phyloP scores from a whole-genome alignment of 2,888 invertebrate genomes.

The Orgyia antiqua region DNA sequence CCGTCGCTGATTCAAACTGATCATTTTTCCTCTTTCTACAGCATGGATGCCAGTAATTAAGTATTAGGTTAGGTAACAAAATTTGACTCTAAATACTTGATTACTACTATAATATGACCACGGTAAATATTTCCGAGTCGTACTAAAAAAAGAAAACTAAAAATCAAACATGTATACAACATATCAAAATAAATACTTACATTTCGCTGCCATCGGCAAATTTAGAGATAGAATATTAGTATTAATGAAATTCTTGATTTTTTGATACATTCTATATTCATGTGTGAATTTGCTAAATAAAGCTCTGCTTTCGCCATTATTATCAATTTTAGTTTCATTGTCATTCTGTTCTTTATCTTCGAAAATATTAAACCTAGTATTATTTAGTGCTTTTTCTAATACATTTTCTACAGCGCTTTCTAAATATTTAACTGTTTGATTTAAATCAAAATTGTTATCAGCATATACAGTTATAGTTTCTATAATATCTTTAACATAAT shows the following conservation, averaged over 20 bases:
- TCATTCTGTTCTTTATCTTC: conserved; percentile 62
- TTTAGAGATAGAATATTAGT: conserved; percentile 82
- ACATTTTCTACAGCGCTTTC: conserved; percentile 75
- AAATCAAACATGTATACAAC: no score
- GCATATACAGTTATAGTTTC: conserved; percentile 45
- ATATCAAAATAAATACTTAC: conserved; percentile 76
- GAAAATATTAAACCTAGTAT: conserved; percentile 75
- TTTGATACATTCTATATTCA: conserved; percentile 76
- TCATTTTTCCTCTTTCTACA: no score
- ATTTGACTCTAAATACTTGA: no score
- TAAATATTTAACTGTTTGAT: conserved; percentile 55
- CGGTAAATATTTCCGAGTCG: no score
- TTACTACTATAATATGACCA: no score
- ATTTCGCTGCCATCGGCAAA: conserved; percentile 82
- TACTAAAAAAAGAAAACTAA: no score
- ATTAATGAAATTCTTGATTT: conserved; percentile 77
- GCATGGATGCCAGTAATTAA: no score
- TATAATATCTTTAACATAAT: conserved; percentile 43
- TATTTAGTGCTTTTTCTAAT: conserved; percentile 75
- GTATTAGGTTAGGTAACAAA: no score
- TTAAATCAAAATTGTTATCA: conserved; percentile 47
- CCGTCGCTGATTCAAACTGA: no score
- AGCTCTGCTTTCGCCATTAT: conserved; percentile 44
- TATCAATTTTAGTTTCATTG: conserved; percentile 15
- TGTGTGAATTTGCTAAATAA: conserved; percentile 61